These are phyloP conservation scores for Nasonia vitripennis DNA, from an alignment of 1,140 invertebrate species.

Conservation along the genomic window DNA sequence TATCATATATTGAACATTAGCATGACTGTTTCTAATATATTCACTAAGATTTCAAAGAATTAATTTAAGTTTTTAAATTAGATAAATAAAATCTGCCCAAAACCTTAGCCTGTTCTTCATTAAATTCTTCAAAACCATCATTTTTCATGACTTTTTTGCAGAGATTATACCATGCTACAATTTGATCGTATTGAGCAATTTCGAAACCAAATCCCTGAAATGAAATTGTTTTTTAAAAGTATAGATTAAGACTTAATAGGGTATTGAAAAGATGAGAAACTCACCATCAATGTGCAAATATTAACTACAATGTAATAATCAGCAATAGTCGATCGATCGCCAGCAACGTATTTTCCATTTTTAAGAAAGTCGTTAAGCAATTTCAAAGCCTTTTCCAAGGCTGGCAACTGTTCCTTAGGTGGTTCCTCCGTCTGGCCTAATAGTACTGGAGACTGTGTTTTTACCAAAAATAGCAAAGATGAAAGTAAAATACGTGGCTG, in stretches of 20 bases:
- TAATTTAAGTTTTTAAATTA: not conserved
- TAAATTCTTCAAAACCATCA: slow-evolving; percentile 75
- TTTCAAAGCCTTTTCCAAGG: slow-evolving; percentile 75
- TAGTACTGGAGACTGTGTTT: slow-evolving; percentile 56
- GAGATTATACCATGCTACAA: slow-evolving; percentile 79
- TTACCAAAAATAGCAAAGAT: not conserved
- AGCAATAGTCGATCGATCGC: slow-evolving; percentile 79
- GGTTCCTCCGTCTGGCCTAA: slow-evolving; percentile 69
- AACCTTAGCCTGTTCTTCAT: slow-evolving; percentile 63
- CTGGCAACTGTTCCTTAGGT: slow-evolving; percentile 56
- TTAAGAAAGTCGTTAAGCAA: slow-evolving; percentile 77
- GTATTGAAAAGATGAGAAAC: not conserved
- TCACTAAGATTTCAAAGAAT: too few relatives aligned
- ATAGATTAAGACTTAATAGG: too few relatives aligned
- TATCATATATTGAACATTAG: too few relatives aligned
- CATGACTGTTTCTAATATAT: too few relatives aligned
- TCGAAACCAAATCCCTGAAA: slow-evolving; percentile 80
- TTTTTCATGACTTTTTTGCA: slow-evolving; percentile 74
- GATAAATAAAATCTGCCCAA: slow-evolving; percentile 48
- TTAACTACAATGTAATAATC: slow-evolving; percentile 77
- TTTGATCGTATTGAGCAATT: slow-evolving; percentile 79
- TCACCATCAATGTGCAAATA: slow-evolving; percentile 76
- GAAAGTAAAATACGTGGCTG: too few relatives aligned
- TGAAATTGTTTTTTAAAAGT: not conserved
- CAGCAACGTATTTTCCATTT: slow-evolving; percentile 75